phyloP scores from a whole-genome alignment of 2,888 invertebrate genomes.

The Tyria jacobaeae region DNA sequence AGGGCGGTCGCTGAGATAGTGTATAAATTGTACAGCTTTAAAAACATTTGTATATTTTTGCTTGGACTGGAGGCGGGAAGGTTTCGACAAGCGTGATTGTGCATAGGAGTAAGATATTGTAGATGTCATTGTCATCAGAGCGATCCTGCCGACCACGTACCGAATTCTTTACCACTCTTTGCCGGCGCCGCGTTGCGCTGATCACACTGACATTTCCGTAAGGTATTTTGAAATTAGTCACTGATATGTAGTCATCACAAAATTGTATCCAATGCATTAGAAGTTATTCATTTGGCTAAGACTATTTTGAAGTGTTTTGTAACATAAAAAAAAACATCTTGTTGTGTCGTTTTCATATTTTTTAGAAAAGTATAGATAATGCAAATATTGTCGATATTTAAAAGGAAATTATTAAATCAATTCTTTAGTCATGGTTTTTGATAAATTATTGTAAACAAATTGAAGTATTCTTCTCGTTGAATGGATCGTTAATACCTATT shows the following conservation, averaged over 20 bases:
- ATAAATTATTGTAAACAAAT: slow-evolving; percentile 79
- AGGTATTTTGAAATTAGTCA: slow-evolving; percentile 77
- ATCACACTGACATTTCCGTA: slow-evolving; percentile 62
- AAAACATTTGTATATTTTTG: slow-evolving; percentile 84
- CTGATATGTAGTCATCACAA: slow-evolving; percentile 82
- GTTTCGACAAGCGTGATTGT: slow-evolving; percentile 69
- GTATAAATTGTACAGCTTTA: slow-evolving; percentile 84
- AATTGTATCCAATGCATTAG: slow-evolving; percentile 75
- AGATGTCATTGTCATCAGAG: slow-evolving; percentile 56
- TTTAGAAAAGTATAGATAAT: slow-evolving; percentile 77
- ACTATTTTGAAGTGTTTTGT: slow-evolving; percentile 74
- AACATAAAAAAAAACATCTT: slow-evolving; percentile 73
- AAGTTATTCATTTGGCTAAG: slow-evolving; percentile 76
- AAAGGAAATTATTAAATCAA: slow-evolving; percentile 68
- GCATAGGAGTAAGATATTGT: slow-evolving; percentile 68
- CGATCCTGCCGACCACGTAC: slow-evolving; percentile 32
- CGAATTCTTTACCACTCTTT: slow-evolving; percentile 39
- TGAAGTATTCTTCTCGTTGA: slow-evolving; percentile 78
- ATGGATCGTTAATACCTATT: slow-evolving; percentile 76
- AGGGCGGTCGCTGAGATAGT: slow-evolving; percentile 63
- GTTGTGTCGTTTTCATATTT: slow-evolving; percentile 85
- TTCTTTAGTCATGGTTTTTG: slow-evolving; percentile 69
- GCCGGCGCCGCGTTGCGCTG: slow-evolving; percentile 43
- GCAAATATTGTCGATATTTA: slow-evolving; percentile 74
- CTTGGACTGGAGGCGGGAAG: slow-evolving; percentile 72